Evolutionary conservation across 2,797 vertebrate genomes (phyloP), one percentile per base, ranked within the genome.

Genomic region (Xenentodon cancila): DNA sequence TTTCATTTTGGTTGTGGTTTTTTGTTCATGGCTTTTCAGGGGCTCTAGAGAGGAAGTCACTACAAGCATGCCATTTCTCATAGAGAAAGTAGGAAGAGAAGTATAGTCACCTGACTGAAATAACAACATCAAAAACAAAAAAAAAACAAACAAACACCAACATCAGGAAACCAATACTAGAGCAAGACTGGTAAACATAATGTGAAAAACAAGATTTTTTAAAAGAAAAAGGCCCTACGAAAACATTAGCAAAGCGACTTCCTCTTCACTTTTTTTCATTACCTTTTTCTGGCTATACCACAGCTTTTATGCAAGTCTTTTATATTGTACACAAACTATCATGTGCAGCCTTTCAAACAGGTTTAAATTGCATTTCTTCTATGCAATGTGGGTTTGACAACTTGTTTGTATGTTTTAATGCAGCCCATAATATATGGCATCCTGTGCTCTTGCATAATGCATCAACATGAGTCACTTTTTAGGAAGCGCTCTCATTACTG

Each of bases 211-310:
- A 51, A 46, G 48, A 67, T 64, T 78, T 73, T 74, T n/a, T 59
- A 30, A 70, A n/a, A 9, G 12, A 44, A 30, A 27, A 20, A 18
- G 37, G 64, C 49, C 44, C 48, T 46, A 59, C 2, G 15, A 77
- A 80, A 47, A n/a, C 44, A 66, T 79, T 69, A 68, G 76, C 53
- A 64, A 37, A 68, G 66, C 58, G 71, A 85, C 77, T 89, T 88
- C 76, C 75, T 25, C 59, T 73, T 34, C 46, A 53, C 34, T 60
- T 74, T 59, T 75, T 73, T 74, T n/a, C 83, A 81, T 83, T 88
- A 86, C 79, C 84, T 80, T 78, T 85, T 89, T 88, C 60, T 73
- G 63, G 6, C 32, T 18, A 65, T 46, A 73, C 53, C n/a, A 43
- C 18, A 37, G 25, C 27, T 50, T 64, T 64, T 21, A 63, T 56